Evolutionary conservation across 2,888 invertebrate species (phyloP), one percentile per base, ranked within the genome.

Genomic region (Nowickia ferox): DNA sequence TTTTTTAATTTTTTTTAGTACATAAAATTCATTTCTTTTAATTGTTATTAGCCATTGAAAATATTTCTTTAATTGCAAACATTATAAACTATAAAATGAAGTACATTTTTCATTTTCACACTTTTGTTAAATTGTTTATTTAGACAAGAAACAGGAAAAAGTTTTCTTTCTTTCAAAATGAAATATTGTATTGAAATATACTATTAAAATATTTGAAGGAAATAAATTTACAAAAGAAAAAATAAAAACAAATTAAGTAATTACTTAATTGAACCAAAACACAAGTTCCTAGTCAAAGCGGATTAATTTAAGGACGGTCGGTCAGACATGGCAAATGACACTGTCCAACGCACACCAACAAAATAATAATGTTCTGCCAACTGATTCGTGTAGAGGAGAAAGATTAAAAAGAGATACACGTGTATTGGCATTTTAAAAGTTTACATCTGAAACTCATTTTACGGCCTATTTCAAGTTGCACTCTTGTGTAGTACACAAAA

Each of bases 11-110:
- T n/a, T 13, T 30, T 55, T 61, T 48, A 48, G 66, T 71, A 63
- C 42, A 71, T 61, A 63, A 53, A 78, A 71, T 53, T 53, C 9
- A 63, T 79, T 71, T 71, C 48, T 66, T 30, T 66, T 66, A 81
- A 81, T 68, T 66, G 59, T 81, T 81, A 75, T 75, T 81, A 44
- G 68, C 75, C 74, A 81, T 66, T 74, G 61, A 53, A 80, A 72
- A 46, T 57, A 40, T 74, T 72, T 55, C 17, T 65, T 53, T 80
- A 66, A 80, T 66, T 74, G 48, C 65, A 79, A 71, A 79, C 59
- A 69, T 53, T 63, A 57, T 4, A 17, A 55, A 72, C 53, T 19
- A 57, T 40, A 59, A 72, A 57, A 77, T n/a, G 17, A 42, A 51
- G 17, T 63, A 40, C n/a, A 74, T 63, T 42, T 68, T 68, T 55